Evolutionary conservation across 2,113 vertebrate species (phyloP), one percentile per base, ranked within the genome.

Genomic region (Xiphias gladius): DNA sequence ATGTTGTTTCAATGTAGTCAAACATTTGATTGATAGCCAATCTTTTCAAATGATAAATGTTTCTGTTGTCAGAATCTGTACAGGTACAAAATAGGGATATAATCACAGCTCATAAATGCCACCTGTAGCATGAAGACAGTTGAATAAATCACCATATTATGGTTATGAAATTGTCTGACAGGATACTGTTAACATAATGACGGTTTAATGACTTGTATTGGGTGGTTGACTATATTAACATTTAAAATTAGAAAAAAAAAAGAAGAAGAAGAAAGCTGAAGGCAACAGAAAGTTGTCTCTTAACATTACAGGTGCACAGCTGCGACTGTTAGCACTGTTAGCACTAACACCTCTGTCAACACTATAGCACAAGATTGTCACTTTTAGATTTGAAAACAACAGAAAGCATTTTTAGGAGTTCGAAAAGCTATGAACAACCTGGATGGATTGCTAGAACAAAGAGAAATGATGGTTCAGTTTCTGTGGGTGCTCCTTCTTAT

Each of bases 91-190:
- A 43, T 7, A 5, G 13, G n/a, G 19, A 65, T 70, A 41, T 43
- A 61, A 61, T 54, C 20, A 7, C 26, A 57, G 70, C 39, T 41
- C 55, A 65, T 28, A 59, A 71, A 65, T 65, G 10, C n/a, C 32
- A 54, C 12, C 4, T 80, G 30, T 48, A 12, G n/a, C 32, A 50
- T 1, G 13, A 54, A 50, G 14, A 61, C 6, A 13, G 39, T 30
- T 59, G 24, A 39, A 66, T 66, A 67, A 55, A 62, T 73, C 22
- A 8, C 6, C 14, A 1, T 52, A 9, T 48, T 65, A 37, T 41
- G 24, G 11, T 77, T 16, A 24, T 48, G 20, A 61, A 71, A 22
- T 14, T 35, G 17, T 32, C 63, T 59, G 43, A 26, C 35, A 48
- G 16, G 32, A 64, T 43, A n/a, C 30, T 54, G 9, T 67, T 54